Evolutionary conservation across 2,113 vertebrate species (phyloP).

Genomic region (Megaleporinus macrocephalus): DNA sequence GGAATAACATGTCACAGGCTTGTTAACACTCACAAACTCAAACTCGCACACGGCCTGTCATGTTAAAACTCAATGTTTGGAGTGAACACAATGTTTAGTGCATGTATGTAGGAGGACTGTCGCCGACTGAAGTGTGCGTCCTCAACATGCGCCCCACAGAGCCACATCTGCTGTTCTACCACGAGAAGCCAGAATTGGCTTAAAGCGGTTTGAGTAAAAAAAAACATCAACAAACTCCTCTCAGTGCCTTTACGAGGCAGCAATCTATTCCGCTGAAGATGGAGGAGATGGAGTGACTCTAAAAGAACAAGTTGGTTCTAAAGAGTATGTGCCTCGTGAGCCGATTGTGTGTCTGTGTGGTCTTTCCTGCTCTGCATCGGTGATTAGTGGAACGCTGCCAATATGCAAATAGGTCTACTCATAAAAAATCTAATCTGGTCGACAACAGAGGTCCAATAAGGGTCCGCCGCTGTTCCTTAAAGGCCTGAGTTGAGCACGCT

Average conservation of each 20-base stretch:
- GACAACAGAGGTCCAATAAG: too few species aligned
- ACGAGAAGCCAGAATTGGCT: not conserved
- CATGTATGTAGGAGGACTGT: not conserved
- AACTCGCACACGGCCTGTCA: too few species aligned
- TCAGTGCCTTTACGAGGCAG: not conserved
- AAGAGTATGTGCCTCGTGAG: not conserved
- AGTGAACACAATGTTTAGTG: not conserved
- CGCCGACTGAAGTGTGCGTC: slow-evolving; percentile 6
- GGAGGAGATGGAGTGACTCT: not conserved
- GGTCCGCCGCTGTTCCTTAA: too few species aligned
- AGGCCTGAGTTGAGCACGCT: too few species aligned
- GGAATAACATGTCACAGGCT: not conserved
- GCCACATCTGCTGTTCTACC: slow-evolving; percentile 32
- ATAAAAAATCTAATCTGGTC: not conserved
- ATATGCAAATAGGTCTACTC: not conserved
- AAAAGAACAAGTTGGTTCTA: slow-evolving; percentile 6
- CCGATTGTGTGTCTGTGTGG: not conserved
- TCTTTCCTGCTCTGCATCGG: not conserved
- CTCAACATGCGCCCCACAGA: not conserved
- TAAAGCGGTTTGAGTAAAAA: slow-evolving; percentile 2
- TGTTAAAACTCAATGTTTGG: not conserved
- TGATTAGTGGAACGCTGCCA: slow-evolving; percentile 14
- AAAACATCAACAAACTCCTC: slow-evolving; percentile 11
- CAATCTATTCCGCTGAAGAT: not conserved
- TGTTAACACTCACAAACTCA: not conserved